phyloP scores from a whole-genome alignment of 2,888 invertebrate species.

The Clitarchus hookeri region DNA sequence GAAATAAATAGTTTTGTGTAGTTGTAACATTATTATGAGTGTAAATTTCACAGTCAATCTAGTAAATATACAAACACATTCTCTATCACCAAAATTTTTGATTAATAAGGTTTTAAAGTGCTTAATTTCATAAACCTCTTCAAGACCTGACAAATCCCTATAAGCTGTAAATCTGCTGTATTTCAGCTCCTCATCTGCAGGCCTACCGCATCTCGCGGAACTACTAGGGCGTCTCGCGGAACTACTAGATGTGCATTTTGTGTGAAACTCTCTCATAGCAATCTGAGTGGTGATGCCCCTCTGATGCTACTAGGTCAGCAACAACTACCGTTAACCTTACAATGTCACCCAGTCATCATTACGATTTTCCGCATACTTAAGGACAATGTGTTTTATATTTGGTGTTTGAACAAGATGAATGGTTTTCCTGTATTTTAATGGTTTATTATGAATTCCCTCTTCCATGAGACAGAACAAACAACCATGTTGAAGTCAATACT shows the following conservation, averaged over 20 bases:
- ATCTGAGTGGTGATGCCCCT: not conserved
- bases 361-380: not conserved
- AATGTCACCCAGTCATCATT: conserved; percentile 19
- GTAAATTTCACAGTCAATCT: too few relatives aligned
- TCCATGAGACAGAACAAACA: not conserved
- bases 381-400: conserved; percentile 16
- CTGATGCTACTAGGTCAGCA: not conserved
- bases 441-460: not conserved
- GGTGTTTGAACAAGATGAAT: not conserved
- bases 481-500: not conserved
- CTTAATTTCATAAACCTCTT: not conserved
- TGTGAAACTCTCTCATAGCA: not conserved
- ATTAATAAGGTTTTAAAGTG: conserved; percentile 1
- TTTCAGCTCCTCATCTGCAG: conserved; percentile 5
- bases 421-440: not conserved
- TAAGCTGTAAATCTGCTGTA: not conserved
- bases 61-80: too few relatives aligned
- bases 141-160: not conserved
- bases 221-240: not conserved
- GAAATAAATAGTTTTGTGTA: too few relatives aligned
- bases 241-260: not conserved
- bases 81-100: not conserved
- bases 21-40: too few relatives aligned
- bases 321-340: not conserved
- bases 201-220: not conserved